Evolutionary conservation across 2,888 invertebrate genomes (phyloP).

Genomic region (Nemurella pictetii): DNA sequence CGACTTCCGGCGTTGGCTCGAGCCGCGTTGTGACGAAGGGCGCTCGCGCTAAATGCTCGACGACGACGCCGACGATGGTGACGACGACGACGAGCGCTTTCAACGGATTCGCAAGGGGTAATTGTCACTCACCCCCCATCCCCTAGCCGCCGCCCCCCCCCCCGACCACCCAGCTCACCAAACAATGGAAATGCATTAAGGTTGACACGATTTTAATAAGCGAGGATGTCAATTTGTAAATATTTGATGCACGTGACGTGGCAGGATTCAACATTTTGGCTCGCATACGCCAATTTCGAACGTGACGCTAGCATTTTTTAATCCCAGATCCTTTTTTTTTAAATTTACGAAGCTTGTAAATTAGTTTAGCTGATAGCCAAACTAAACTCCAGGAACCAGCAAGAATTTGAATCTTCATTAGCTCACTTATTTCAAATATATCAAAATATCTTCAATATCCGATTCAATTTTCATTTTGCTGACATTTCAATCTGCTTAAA

Average conservation of each 20-base stretch:
- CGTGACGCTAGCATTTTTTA: not conserved
- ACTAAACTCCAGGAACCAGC: not conserved
- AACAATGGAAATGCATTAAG: not conserved
- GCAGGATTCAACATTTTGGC: not conserved
- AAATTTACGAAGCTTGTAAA: not conserved
- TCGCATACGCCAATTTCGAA: not conserved
- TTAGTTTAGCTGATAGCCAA: too few relatives aligned
- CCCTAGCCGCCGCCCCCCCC: not conserved
- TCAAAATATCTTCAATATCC: not conserved
- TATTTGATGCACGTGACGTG: not conserved
- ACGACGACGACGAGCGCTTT: not conserved
- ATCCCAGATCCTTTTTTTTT: too few relatives aligned
- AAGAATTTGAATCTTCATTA: not conserved
- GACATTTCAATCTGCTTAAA: not conserved
- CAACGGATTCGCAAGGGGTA: not conserved
- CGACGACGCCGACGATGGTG: too few relatives aligned
- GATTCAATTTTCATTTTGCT: not conserved
- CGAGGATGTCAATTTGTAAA: not conserved
- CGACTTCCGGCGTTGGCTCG: constrained; percentile 15
- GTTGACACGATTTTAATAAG: not conserved
- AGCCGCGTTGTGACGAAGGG: not conserved
- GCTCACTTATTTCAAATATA: not conserved
- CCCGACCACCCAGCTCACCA: not conserved
- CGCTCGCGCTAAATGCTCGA: not conserved
- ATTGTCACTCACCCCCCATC: not conserved